Percentiles rank a stretch among this genome's conserved stretches.
Evolutionary conservation across 2,888 invertebrate species (phyloP).

Genomic region (Chironomus tentans): DNA sequence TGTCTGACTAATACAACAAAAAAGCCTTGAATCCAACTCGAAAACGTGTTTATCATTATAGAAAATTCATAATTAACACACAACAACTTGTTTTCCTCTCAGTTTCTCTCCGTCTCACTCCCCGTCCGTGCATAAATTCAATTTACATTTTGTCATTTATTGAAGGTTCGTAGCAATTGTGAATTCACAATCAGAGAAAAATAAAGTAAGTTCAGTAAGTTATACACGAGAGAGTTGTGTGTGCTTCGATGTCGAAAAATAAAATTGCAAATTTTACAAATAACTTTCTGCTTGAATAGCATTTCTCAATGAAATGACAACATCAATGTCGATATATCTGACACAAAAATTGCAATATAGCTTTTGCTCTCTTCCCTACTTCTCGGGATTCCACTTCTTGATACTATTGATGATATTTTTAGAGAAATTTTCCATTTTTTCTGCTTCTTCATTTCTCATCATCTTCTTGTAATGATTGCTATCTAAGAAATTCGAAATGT

Average conservation of each 20-base stretch:
- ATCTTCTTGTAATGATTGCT: background rate
- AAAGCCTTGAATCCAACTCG: background rate
- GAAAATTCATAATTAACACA: slow-evolving; percentile 14
- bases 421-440: background rate
- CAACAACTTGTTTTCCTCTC: background rate
- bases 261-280: slow-evolving; percentile 7
- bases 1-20: background rate
- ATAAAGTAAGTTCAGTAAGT: no score
- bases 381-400: background rate
- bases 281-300: slow-evolving; percentile 1
- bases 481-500: background rate
- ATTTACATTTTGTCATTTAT: slow-evolving; percentile 5
- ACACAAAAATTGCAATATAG: background rate
- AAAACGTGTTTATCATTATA: background rate
- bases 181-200: background rate
- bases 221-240: background rate
- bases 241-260: background rate
- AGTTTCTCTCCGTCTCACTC: background rate
- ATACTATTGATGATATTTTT: slow-evolving; percentile 4
- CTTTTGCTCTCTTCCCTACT: background rate
- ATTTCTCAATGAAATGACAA: background rate
- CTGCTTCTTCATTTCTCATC: background rate
- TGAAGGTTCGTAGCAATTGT: background rate
- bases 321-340: background rate
- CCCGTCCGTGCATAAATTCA: background rate